These are phyloP conservation scores for Pelosia muscerda DNA, from an alignment of 2,888 invertebrate genomes.

Conservation along the genomic window DNA sequence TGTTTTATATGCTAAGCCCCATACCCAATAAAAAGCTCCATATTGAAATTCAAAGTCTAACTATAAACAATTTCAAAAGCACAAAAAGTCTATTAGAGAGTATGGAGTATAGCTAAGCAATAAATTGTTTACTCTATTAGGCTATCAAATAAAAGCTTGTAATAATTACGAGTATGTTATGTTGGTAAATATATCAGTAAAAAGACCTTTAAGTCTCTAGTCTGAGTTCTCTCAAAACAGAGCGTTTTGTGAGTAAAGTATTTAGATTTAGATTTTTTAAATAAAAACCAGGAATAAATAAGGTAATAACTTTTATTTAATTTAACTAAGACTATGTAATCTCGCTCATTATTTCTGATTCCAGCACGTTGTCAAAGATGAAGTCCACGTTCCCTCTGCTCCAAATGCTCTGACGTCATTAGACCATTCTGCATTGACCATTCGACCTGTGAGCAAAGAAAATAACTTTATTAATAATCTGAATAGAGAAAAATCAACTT, in stretches of 20 bases:
- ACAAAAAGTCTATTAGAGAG: no score
- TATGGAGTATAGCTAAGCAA: no score
- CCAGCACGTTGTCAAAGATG: neutral
- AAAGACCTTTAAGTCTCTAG: no score
- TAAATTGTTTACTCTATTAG: neutral
- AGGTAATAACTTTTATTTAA: neutral
- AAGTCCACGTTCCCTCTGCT: constrained; percentile 26
- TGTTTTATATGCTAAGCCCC: no score
- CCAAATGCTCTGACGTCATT: constrained; percentile 55
- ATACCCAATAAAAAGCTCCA: no score
- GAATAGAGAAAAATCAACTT: neutral
- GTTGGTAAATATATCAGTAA: neutral
- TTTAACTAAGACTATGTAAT: neutral
- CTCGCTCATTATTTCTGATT: neutral
- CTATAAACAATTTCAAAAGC: no score
- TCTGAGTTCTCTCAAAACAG: no score
- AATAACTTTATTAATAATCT: constrained; percentile 41
- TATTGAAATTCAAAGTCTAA: no score
- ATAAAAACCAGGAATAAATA: no score
- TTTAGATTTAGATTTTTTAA: no score
- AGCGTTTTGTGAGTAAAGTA: no score
- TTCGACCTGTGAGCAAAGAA: constrained; percentile 65
- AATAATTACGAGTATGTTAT: neutral
- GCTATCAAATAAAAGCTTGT: neutral
- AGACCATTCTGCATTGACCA: constrained; percentile 47